A percentile compares a stretch with the other conserved stretches of the same genome.
Evolutionary conservation across 2,113 vertebrate species (phyloP).

Genomic region (Edolisoma coerulescens): DNA sequence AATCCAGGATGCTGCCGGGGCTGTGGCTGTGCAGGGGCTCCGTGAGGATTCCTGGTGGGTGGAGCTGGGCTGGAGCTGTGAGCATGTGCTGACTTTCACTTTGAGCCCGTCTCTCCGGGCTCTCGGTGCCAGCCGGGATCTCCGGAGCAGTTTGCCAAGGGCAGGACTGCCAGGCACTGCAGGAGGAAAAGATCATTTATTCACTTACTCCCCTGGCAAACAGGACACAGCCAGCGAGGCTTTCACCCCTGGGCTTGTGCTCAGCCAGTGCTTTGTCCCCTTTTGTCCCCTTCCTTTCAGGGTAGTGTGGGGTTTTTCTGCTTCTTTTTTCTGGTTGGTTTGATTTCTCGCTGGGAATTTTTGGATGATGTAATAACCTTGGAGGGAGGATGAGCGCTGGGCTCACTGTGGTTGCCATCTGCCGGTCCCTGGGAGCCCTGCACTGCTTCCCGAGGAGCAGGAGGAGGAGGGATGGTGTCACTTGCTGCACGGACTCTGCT

Average conservation of each 20-base stretch:
- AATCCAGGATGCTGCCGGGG: neutral
- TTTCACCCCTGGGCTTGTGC: neutral
- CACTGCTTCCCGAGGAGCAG: neutral
- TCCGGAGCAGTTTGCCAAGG: neutral
- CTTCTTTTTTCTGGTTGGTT: neutral
- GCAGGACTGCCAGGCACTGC: neutral
- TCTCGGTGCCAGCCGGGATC: neutral
- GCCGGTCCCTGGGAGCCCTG: conserved; percentile 38
- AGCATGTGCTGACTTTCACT: conserved; percentile 20
- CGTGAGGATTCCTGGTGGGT: rapidly evolving
- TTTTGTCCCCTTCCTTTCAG: neutral
- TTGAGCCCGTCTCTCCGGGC: neutral
- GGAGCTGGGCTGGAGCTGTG: neutral
- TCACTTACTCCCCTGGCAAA: neutral
- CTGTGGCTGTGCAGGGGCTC: neutral
- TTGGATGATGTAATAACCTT: conserved; percentile 66
- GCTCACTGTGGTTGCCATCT: conserved; percentile 64
- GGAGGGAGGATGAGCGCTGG: conserved; percentile 3
- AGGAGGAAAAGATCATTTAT: neutral
- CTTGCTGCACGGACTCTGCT: neutral
- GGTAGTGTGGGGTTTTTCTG: neutral
- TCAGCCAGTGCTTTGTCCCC: neutral
- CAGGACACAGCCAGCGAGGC: rapidly evolving
- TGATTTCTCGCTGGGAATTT: conserved; percentile 24
- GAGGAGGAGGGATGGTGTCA: neutral